Evolutionary conservation across 2,888 invertebrate genomes (phyloP).

Genomic region (Eupithecia vulgata): DNA sequence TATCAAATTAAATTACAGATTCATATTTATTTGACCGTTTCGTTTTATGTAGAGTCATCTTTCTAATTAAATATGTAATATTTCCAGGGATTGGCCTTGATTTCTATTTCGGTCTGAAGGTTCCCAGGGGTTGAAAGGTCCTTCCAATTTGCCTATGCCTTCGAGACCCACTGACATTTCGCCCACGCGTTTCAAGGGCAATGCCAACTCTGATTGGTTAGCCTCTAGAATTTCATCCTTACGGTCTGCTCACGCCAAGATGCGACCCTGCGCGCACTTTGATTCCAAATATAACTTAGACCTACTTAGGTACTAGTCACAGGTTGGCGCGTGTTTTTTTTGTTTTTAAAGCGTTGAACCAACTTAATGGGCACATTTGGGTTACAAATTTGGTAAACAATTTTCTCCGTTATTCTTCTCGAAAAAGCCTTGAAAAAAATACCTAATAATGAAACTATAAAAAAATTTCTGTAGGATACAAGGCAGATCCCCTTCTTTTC

Average conservation of each 20-base stretch:
- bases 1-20: neutral
- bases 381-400: no score
- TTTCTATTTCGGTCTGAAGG: constrained; percentile 25
- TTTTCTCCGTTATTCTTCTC: no score
- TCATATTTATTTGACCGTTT: neutral
- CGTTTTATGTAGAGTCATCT: neutral
- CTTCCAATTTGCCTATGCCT: constrained; percentile 30
- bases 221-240: constrained; percentile 22
- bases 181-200: constrained; percentile 34
- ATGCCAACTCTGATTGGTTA: constrained; percentile 15
- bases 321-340: no score
- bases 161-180: constrained; percentile 41
- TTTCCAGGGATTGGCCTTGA: constrained; percentile 14
- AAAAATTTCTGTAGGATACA: no score
- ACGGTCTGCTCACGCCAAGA: neutral
- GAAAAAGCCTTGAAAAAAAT: no score
- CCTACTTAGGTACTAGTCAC: no score
- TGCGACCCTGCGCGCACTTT: no score
- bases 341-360: no score
- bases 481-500: no score
- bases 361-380: no score
- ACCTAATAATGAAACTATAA: no score
- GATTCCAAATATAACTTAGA: no score
- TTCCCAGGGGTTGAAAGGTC: constrained; percentile 21
- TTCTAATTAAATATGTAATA: constrained; percentile 11